Evolutionary conservation across 2,888 invertebrate species (phyloP), one percentile per base, ranked within the genome.

Genomic region (Rotaria sp.): DNA sequence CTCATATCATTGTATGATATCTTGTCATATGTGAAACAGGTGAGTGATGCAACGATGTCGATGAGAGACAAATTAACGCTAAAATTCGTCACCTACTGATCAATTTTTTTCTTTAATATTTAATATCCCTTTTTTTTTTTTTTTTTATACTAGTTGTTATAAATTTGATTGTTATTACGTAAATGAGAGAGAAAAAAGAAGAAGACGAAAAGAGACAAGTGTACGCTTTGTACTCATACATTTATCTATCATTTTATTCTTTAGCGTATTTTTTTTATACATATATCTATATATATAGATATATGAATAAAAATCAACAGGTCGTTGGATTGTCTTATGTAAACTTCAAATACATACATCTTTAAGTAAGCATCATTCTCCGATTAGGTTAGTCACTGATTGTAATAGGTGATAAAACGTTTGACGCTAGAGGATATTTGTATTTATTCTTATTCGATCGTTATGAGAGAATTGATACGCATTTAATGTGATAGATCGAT

Each of bases 51-150:
- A 67, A 67, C 67, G 38, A 13, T 35, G 67, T 21, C 35, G 67
- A 67, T 67, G 67, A 67, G 35, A 67, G 67, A 67, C 35, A 67
- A 67, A 67, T 67, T 67, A 67, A 67, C 35, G 67, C 18, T 35
- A 67, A 38, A 67, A 67, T 67, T 67, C 67, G 38, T 38, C 67
- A 67, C 67, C 67, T 35, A 67, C 35, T 67, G 67, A 35, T 67
- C 67, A 67, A 67, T 35, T 67, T n/a, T 50, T 30, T 67, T 59
- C 59, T 59, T 67, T 67, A 67, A 67, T 67, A 67, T 67, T 67
- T 67, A 67, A 67, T 67, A 67, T 67, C 67, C 67, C 38, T 35
- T 50, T 18, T 50, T 67, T 35, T 50, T 18, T 50, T 50, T 50
- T 45, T 45, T 30, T 59, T 30, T 35, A 15, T 21, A 67, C 15